phyloP scores from a whole-genome alignment of 2,113 vertebrate genomes.

The Lepus americanus region DNA sequence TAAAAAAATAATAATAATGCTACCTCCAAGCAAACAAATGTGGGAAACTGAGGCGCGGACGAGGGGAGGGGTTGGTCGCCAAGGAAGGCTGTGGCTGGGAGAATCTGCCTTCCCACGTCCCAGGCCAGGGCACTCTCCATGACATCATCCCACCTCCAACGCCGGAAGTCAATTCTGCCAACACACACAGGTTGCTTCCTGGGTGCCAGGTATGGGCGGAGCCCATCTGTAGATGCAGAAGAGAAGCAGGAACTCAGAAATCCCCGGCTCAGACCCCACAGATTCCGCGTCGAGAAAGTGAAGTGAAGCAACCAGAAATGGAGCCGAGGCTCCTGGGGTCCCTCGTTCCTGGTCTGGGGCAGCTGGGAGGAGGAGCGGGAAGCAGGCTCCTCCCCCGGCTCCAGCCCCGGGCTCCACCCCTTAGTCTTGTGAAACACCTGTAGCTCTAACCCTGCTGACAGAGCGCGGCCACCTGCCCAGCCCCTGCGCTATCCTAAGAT shows the following conservation, averaged over 20 bases:
- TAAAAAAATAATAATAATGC: no score
- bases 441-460: constrained; percentile 42
- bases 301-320: background rate
- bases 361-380: background rate
- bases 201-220: background rate
- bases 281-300: no score
- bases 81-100: background rate
- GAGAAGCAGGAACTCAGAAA: background rate
- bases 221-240: background rate
- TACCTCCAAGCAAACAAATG: background rate
- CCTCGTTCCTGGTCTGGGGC: background rate
- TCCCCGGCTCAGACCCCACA: background rate
- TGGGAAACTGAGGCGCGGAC: background rate
- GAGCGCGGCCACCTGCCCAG: constrained; percentile 64
- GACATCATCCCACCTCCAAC: background rate
- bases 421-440: constrained; percentile 66
- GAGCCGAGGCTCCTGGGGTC: background rate
- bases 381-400: background rate
- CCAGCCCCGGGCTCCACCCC: background rate
- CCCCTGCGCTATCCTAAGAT: constrained; percentile 46
- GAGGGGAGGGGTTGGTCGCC: background rate
- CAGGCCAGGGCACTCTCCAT: constrained; percentile 13
- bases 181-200: background rate
- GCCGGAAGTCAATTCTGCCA: constrained; percentile 9
- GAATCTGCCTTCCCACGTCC: background rate